Evolutionary conservation across 92 coral and sea anemone species (phyloP), one percentile per base, ranked within the genome.

Genomic region (Umimayanthus kanabou): DNA sequence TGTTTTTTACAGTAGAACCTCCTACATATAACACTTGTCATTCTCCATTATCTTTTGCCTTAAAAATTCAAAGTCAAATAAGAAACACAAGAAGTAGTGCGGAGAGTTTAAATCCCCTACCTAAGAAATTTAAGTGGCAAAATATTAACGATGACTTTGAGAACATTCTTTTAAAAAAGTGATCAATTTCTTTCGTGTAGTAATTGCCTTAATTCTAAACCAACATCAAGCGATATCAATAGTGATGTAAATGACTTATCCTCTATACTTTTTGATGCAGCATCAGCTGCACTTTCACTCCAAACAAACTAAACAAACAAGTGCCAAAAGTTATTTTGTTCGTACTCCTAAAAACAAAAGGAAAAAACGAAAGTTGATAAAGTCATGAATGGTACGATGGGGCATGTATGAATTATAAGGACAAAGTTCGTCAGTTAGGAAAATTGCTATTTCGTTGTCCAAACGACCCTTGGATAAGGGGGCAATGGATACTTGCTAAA

Each of bases 401-500:
- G 15, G 22, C 72, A 20, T 66, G 73, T 71, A 28, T 28, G n/a
- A 13, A 71, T 8, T 71, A 71, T 28, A 71, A 26, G 37, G n/a
- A 25, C 14, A 71, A 71, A 71, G 75, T 71, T 71, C 18, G 75
- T 71, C 75, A 71, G 16, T 71, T 71, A 28, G 75, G 40, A 71
- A 28, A 71, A 33, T 33, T 70, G 30, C 26, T 70, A 30, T 25
- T 70, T 10, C 26, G 30, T 26, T 25, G 23, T 70, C 37, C 73
- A 69, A n/a, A 69, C 29, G 73, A 70, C 33, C 74, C 74, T 70
- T 70, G 74, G 74, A 70, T 70, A 25, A 70, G 74, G 39, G 74
- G 74, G 30, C 74, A 70, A 11, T 70, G 39, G 74, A 70, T 70
- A 70, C 26, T 26, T 70, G 73, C 73, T 9, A 69, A 70, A 30